phyloP scores from a whole-genome alignment of 1,140 invertebrate species.

The Drosophila eugracilis region DNA sequence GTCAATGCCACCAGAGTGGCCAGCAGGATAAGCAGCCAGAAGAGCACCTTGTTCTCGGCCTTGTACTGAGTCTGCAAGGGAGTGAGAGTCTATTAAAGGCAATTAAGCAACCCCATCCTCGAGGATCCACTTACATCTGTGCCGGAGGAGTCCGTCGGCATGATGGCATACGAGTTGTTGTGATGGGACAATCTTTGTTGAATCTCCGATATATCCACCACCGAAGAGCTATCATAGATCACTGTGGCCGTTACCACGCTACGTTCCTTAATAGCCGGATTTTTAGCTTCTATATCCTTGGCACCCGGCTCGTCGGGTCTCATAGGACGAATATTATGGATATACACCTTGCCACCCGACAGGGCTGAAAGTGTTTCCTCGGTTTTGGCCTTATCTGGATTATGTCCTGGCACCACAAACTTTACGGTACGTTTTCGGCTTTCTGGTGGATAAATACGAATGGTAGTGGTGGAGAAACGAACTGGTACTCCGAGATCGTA shows the following conservation, averaged over 20 bases:
- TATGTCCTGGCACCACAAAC: conserved; percentile 91
- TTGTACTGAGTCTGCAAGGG: conserved; percentile 88
- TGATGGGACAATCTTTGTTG: conserved; percentile 87
- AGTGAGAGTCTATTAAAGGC: conserved; percentile 64
- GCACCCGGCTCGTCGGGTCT: conserved; percentile 80
- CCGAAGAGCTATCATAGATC: conserved; percentile 88
- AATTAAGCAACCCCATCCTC: conserved; percentile 16
- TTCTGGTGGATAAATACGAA: conserved; percentile 89
- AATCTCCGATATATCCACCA: conserved; percentile 89
- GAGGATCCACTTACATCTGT: conserved; percentile 70
- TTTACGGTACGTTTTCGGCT: conserved; percentile 89
- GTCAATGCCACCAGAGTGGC: conserved; percentile 90
- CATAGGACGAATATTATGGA: conserved; percentile 90
- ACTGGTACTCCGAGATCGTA: conserved; percentile 93
- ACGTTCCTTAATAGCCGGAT: conserved; percentile 85
- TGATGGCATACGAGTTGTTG: conserved; percentile 84
- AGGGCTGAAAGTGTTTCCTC: conserved; percentile 90
- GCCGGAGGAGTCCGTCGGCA: conserved; percentile 60
- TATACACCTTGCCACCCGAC: conserved; percentile 91
- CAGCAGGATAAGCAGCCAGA: conserved; percentile 91
- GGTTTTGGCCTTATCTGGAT: conserved; percentile 89
- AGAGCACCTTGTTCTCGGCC: conserved; percentile 89
- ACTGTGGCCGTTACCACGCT: conserved; percentile 92
- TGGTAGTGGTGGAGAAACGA: conserved; percentile 88
- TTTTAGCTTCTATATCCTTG: conserved; percentile 61